Evolutionary conservation across 2,113 vertebrate species (phyloP), one percentile per base, ranked within the genome.

Genomic region (Thymallus thymallus): DNA sequence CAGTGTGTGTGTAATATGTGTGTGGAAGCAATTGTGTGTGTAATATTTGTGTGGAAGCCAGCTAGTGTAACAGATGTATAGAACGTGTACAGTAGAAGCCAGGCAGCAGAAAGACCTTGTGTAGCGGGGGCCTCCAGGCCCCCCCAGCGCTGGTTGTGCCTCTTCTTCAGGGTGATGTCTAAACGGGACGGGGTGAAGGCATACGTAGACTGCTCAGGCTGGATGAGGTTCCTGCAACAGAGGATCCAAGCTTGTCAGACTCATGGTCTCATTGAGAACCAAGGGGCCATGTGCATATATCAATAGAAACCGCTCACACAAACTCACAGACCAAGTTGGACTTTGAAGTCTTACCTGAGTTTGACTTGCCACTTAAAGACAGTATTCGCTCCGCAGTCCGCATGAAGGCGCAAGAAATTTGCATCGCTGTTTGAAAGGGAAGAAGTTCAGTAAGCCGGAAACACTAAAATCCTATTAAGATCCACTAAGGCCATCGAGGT

Each of bases 301-400:
- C 9, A 10, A 51, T n/a, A 51, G 69, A 10, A 26, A n/a, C n/a
- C n/a, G n/a, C n/a, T 23, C 3, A 7, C 51, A 71, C 23, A 29
- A 13, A 56, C 16, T 23, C 69, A 9, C 18, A 20, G 24, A 6
- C 4, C 55, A 26, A 64, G 13, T 16, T 30, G 6, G 22, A 29
- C 62, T 41, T 41, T 2, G 9, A 41, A 41, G 35, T 41, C 35
- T 74, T 92, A 95, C 97, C 97, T 96, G 93, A 99, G 97, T 93
- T 98, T 99, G 84, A 99, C 95, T 87, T 99, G 98, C 98, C 98
- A 99, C 87, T 95, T 96, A 90, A 99, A 99, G 83, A 96, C 90
- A 0, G 96, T 96, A 83, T 96, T 95, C 65, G 96, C 92, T 76
- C 96, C 95, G 64, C 95, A 97, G 87, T 93, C 95, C 1, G 94